These are phyloP conservation scores for Theodoxus fluviatilis DNA, from an alignment of 2,888 invertebrate species.

Conservation along the genomic window DNA sequence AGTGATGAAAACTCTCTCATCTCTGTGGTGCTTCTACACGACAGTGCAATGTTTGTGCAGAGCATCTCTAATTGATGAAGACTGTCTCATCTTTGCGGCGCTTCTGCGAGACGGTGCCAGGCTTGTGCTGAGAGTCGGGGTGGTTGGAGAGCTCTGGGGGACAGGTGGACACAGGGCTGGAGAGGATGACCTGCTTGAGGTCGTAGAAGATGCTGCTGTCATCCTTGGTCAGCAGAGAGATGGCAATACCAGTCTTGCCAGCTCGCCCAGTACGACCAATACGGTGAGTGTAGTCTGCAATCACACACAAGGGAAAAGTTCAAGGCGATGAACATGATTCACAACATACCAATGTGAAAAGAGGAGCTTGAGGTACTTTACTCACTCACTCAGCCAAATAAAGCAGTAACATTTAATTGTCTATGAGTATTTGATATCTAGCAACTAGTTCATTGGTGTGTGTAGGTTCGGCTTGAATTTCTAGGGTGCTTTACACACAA, in stretches of 20 bases:
- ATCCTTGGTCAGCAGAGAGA: conserved; percentile 96
- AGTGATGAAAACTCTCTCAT: no score
- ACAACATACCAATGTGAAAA: no score
- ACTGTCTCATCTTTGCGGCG: conserved; percentile 69
- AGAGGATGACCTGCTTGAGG: conserved; percentile 83
- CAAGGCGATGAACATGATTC: no score
- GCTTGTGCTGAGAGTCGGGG: conserved; percentile 97
- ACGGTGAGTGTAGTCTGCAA: conserved; percentile 80
- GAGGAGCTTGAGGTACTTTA: no score
- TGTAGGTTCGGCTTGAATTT: no score
- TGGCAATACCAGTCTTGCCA: conserved; percentile 94
- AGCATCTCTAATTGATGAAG: conserved; percentile 39
- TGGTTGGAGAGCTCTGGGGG: conserved; percentile 97
- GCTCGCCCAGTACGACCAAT: conserved; percentile 99
- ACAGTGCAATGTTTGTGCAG: no score
- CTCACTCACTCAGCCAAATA: no score
- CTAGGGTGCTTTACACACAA: no score
- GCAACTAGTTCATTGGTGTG: no score
- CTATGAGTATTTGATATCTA: no score
- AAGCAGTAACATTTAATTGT: no score
- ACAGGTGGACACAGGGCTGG: conserved; percentile 91
- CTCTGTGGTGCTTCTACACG: no score
- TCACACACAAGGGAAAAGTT: conserved; percentile 21
- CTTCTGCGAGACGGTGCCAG: conserved; percentile 87
- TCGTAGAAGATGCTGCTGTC: conserved; percentile 95